Percentiles rank a stretch among this genome's conserved stretches.
Evolutionary conservation across 2,888 invertebrate genomes (phyloP).

Genomic region (Epiblema foenella): DNA sequence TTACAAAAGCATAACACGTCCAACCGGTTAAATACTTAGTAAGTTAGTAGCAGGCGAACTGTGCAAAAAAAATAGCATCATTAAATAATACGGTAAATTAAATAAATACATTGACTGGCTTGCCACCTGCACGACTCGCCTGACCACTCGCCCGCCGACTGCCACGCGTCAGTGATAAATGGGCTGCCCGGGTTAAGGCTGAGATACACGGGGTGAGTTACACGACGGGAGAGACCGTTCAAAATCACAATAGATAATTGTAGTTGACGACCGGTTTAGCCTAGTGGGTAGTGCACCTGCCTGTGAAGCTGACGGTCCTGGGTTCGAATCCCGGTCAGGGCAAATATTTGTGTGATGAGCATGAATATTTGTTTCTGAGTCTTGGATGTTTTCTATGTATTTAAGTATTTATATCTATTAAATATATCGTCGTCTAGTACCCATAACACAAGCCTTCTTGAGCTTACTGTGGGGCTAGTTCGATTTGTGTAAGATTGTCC

Average conservation of each 20-base stretch:
- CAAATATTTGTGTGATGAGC: no score
- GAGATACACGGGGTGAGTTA: background rate
- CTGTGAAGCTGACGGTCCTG: no score
- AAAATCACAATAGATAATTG: background rate
- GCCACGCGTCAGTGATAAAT: constrained; percentile 20
- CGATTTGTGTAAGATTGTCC: no score
- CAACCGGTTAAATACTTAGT: background rate
- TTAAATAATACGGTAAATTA: background rate
- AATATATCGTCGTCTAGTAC: no score
- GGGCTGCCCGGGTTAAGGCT: background rate
- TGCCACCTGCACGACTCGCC: constrained; percentile 14
- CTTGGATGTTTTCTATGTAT: no score
- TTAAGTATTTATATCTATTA: no score
- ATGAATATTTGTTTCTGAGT: no score
- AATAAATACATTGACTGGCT: constrained; percentile 2
- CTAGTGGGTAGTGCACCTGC: no score
- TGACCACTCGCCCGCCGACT: constrained; percentile 15
- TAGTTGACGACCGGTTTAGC: background rate
- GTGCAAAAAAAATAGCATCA: background rate
- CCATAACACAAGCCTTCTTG: no score
- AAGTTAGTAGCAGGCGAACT: background rate
- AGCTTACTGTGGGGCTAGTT: no score
- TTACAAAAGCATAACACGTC: constrained; percentile 2
- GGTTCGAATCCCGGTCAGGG: no score
- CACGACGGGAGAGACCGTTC: background rate